Conservation (phyloP, 2,113 vertebrate genomes). For the Eonycteris spelaea region DNA sequence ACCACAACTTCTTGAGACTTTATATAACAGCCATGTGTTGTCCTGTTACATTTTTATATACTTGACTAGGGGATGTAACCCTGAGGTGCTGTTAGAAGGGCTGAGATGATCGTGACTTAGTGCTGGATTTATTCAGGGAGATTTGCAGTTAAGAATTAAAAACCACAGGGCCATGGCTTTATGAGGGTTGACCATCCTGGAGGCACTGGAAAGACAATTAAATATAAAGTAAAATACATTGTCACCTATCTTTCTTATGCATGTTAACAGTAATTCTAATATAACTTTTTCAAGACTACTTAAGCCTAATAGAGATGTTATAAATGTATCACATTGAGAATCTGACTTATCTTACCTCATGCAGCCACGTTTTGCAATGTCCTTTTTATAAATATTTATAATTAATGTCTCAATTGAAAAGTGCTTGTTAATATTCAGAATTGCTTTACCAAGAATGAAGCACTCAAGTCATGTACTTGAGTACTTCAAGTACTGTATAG, state of each 20-base stretch:
- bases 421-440: slow-evolving; percentile 73
- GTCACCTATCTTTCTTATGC: background rate
- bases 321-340: slow-evolving; percentile 14
- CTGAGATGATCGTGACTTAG: background rate
- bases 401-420: slow-evolving; percentile 67
- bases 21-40: slow-evolving; percentile 45
- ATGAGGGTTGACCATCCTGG: background rate
- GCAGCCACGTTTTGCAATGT: slow-evolving; percentile 42
- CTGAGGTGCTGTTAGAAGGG: slow-evolving; percentile 46
- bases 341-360: slow-evolving; percentile 32
- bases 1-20: slow-evolving; percentile 52
- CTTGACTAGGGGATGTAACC: slow-evolving; percentile 22
- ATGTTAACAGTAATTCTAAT: background rate
- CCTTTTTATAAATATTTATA: slow-evolving; percentile 75
- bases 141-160: slow-evolving; percentile 31
- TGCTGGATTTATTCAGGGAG: background rate
- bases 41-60: slow-evolving; percentile 65
- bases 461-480: slow-evolving; percentile 53
- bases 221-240: background rate
- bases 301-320: background rate
- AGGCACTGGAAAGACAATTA: background rate
- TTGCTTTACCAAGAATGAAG: slow-evolving; percentile 71
- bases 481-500: slow-evolving; percentile 53
- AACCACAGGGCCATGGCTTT: background rate
- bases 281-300: background rate